Evolutionary conservation across 2,113 vertebrate species (phyloP), one percentile per base, ranked within the genome.

Genomic region (Sylvietta virens): DNA sequence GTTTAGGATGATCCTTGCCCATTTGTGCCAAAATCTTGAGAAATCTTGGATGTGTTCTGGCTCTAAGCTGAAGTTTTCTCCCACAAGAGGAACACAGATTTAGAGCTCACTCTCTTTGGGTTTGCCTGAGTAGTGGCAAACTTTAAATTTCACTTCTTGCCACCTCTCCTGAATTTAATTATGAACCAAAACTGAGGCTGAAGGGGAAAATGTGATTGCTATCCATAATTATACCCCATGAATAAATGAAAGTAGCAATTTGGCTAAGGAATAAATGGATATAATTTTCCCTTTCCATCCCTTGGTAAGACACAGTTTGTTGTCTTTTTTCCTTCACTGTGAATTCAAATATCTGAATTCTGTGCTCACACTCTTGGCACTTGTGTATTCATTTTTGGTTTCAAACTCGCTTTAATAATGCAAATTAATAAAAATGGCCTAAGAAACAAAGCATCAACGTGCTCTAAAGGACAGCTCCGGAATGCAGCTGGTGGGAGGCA

Each of bases 371-470:
- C 26, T 61, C 28, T 31, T 48, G 83, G 37, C 37, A 23, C 3
- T 35, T 53, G 28, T 6, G 27, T 13, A 18, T 54, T 17, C 19
- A 45, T 14, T 27, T 57, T 93, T 70, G 4, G 3, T 39, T 79
- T 82, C 56, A 30, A 73, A 57, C n/a, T 78, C 0, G 0, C 39
- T 66, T 70, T 61, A 70, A 33, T 82, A 37, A 31, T 26, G 14
- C 1, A 66, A 57, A 82, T 53, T 20, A 30, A 30, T 86, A 15
- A 73, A 92, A 88, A 39, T 26, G 13, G 10, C 10, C 1, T 5
- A 18, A 33, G 16, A 82, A 37, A 79, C 12, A 56, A 51, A 70
- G 15, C 18, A 18, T 4, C 3, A 1, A 14, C 0, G 0, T 28
- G 54, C 18, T 74, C 10, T 53, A 3, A 64, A 69, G 65, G 40